A percentile compares a stretch with the other conserved stretches of the same genome.
These are phyloP conservation scores for Teleogryllus occipitalis DNA, from an alignment of 1,140 invertebrate species.

Conservation along the genomic window DNA sequence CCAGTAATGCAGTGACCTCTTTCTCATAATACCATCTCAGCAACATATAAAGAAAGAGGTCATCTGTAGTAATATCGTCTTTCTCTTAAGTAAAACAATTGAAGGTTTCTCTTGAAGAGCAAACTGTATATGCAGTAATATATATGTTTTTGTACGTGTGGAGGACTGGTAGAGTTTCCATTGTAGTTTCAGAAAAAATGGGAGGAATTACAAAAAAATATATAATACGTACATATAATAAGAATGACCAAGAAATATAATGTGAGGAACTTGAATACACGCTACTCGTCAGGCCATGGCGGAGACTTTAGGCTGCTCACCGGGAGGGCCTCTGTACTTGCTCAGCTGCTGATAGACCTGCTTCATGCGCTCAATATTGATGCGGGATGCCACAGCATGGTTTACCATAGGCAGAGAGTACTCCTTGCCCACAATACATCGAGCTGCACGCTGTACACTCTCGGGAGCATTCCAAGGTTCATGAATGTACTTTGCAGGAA, in stretches of 20 bases:
- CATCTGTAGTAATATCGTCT: too few species aligned
- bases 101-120: too few species aligned
- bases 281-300: not conserved
- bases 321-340: conserved; percentile 40
- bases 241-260: not conserved
- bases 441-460: conserved; percentile 63
- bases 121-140: not conserved
- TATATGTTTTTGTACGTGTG: not conserved
- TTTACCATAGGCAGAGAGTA: conserved; percentile 83
- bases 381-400: conserved; percentile 61
- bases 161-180: not conserved
- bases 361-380: conserved; percentile 80
- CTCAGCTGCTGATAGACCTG: conserved; percentile 75
- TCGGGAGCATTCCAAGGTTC: conserved; percentile 83
- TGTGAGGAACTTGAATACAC: not conserved
- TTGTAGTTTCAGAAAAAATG: not conserved
- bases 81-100: too few species aligned
- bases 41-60: too few species aligned
- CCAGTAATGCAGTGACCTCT: too few species aligned
- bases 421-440: conserved; percentile 75
- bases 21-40: too few species aligned
- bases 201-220: conserved; percentile 8
- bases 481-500: conserved; percentile 78
- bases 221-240: not conserved
- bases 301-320: conserved; percentile 4